Evolutionary conservation across 2,113 vertebrate species (phyloP).

Genomic region (Leptodactylus fuscus): DNA sequence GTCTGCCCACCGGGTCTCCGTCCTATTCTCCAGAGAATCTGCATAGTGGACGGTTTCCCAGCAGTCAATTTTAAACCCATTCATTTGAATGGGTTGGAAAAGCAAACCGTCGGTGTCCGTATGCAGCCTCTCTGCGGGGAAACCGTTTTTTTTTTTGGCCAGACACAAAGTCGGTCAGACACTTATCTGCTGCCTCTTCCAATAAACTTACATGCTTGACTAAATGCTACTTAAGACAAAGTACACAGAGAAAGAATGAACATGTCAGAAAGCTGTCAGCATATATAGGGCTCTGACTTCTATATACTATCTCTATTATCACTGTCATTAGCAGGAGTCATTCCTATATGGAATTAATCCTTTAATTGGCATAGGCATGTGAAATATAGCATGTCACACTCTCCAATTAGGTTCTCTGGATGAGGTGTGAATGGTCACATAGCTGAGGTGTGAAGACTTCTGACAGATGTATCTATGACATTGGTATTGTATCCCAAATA

Average conservation of each 20-base stretch:
- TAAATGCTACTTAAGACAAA: not conserved
- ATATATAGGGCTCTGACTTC: not conserved
- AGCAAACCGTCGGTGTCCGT: no score
- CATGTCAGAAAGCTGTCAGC: not conserved
- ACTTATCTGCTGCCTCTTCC: no score
- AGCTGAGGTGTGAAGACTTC: conserved; percentile 27
- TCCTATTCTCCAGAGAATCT: no score
- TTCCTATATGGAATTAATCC: conserved; percentile 17
- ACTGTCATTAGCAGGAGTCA: not conserved
- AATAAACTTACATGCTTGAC: no score
- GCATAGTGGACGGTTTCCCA: no score
- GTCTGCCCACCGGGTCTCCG: no score
- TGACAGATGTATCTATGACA: conserved; percentile 37
- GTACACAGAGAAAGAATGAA: not conserved
- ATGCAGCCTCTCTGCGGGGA: no score
- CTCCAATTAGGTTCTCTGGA: not conserved
- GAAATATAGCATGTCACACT: not conserved
- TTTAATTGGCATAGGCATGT: conserved; percentile 15
- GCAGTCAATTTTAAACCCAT: no score
- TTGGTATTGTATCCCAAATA: conserved; percentile 17
- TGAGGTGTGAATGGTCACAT: conserved; percentile 24
- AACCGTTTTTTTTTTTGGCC: no score
- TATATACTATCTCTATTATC: not conserved
- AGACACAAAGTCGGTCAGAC: no score
- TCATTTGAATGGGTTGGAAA: no score